Conservation (phyloP, 1,140 invertebrate genomes). For the Tetragnatha versicolor region DNA sequence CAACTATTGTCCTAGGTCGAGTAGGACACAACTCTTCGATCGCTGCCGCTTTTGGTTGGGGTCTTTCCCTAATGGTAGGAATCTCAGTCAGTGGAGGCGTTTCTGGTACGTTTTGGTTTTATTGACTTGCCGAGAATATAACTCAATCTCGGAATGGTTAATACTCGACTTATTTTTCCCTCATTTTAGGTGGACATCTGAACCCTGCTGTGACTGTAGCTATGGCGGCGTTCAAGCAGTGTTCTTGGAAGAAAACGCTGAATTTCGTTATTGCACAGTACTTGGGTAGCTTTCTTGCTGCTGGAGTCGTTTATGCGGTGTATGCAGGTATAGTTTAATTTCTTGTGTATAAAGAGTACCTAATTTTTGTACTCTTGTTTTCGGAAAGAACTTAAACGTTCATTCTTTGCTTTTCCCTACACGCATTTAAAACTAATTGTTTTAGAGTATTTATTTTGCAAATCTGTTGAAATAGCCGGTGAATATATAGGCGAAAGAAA, state of each 20-base stretch:
- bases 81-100: conserved; percentile 51
- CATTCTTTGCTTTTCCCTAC: no score
- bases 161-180: neutral
- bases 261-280: conserved; percentile 69
- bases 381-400: no score
- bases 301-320: conserved; percentile 51
- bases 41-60: conserved; percentile 56
- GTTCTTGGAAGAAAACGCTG: conserved; percentile 64
- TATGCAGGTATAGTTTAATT: conserved; percentile 51
- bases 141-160: neutral
- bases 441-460: no score
- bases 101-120: conserved; percentile 51
- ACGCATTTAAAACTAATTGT: no score
- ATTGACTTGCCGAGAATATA: neutral
- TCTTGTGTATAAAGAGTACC: no score
- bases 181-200: conserved; percentile 66
- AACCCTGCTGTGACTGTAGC: conserved; percentile 67
- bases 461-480: no score
- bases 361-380: no score
- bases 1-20: conserved; percentile 1
- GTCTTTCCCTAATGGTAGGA: conserved; percentile 54
- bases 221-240: conserved; percentile 68
- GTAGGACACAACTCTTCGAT: conserved; percentile 47
- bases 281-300: conserved; percentile 62
- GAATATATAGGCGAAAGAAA: no score